phyloP scores from a whole-genome alignment of 2,113 vertebrate species.

The Epinephelus fuscoguttatus region DNA sequence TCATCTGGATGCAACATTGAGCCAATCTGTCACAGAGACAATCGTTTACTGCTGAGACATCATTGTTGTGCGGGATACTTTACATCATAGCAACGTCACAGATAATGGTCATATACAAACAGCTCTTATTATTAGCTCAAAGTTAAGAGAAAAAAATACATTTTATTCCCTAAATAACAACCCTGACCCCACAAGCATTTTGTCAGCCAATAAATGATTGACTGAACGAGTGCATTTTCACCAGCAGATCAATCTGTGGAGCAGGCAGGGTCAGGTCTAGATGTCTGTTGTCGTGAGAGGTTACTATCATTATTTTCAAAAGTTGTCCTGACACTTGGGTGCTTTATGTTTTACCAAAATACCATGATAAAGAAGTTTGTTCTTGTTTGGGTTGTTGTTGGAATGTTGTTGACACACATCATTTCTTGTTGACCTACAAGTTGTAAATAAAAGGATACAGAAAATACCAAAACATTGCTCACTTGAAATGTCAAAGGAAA shows the following conservation, averaged over 20 bases:
- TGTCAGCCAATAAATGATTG: slow-evolving; percentile 11
- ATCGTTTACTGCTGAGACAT: not conserved
- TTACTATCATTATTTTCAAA: not conserved
- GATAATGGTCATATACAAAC: not conserved
- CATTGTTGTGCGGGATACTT: not conserved
- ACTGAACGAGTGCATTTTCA: not conserved
- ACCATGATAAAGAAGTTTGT: not conserved
- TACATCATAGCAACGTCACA: not conserved
- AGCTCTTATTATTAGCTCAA: not conserved
- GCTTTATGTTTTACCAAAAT: not conserved
- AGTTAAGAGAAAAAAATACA: not conserved
- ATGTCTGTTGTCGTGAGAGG: not conserved
- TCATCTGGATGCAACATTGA: not conserved
- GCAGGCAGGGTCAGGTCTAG: not conserved
- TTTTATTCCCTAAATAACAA: not conserved
- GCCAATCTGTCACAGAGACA: not conserved
- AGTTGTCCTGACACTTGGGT: not conserved
- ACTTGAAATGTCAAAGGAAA: not conserved
- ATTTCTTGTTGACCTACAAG: not conserved
- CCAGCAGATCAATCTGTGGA: not conserved
- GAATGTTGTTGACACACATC: not conserved
- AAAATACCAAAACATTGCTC: not conserved
- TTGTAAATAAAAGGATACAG: not conserved
- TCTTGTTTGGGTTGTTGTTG: not conserved
- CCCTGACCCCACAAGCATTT: not conserved